phyloP scores from a whole-genome alignment of 2,113 vertebrate genomes.

The Neodon shergylaensis region DNA sequence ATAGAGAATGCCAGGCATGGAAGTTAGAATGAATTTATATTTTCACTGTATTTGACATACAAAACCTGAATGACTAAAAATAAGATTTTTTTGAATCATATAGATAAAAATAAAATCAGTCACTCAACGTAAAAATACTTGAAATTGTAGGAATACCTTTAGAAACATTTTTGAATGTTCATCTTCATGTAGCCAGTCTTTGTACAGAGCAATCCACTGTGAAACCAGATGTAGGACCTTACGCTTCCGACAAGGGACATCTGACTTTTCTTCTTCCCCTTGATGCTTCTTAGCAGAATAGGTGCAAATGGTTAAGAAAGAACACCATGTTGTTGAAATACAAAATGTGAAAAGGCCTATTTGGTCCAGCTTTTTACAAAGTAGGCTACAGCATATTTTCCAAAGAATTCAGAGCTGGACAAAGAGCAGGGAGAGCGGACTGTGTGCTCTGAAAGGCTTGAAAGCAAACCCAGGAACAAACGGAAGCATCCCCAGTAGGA shows the following conservation, averaged over 20 bases:
- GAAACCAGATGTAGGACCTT: slow-evolving; percentile 96
- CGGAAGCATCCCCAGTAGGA: not conserved
- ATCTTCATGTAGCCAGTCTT: slow-evolving; percentile 93
- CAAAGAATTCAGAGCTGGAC: not conserved
- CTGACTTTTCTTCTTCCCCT: slow-evolving; percentile 91
- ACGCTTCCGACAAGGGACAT: slow-evolving; percentile 92
- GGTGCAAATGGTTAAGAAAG: slow-evolving; percentile 92
- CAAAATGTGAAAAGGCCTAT: not conserved
- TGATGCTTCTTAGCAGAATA: slow-evolving; percentile 94
- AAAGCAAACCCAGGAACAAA: not conserved
- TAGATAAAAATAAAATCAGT: not conserved
- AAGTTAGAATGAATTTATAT: not conserved
- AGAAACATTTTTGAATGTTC: slow-evolving; percentile 95
- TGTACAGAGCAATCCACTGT: slow-evolving; percentile 94
- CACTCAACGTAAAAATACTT: not conserved
- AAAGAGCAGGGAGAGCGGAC: not conserved
- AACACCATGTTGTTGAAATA: slow-evolving; percentile 29
- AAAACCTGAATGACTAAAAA: not conserved
- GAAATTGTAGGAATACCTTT: slow-evolving; percentile 88
- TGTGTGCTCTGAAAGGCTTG: not conserved
- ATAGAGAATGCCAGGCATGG: not conserved
- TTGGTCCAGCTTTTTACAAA: not conserved
- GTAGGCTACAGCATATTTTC: not conserved
- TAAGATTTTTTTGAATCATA: slow-evolving; percentile 24
- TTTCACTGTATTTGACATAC: slow-evolving; percentile 2